Percentiles rank a stretch among this genome's conserved stretches.
phyloP scores from a whole-genome alignment of 2,113 vertebrate genomes.

The Carettochelys insculpta region DNA sequence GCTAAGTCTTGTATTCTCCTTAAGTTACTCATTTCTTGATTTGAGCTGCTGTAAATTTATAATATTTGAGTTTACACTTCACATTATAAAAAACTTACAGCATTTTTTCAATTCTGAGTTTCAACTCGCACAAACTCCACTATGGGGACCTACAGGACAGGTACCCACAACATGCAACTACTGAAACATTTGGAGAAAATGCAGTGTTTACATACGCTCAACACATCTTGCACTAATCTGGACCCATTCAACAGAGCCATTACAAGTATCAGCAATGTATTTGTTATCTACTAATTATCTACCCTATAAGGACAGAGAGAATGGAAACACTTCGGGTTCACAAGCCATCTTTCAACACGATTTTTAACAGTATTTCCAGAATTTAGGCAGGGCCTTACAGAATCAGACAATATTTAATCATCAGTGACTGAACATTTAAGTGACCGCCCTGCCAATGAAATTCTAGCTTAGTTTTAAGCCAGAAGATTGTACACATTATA shows the following conservation, averaged over 20 bases:
- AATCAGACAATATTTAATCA: background rate
- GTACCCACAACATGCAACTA: background rate
- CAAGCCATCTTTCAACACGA: background rate
- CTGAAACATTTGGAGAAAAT: background rate
- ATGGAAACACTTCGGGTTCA: background rate
- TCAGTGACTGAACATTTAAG: background rate
- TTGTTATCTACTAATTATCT: background rate
- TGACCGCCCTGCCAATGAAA: background rate
- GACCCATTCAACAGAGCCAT: background rate
- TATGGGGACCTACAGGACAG: background rate
- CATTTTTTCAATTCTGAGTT: background rate
- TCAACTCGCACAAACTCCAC: background rate
- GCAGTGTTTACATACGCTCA: accelerated
- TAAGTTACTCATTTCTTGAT: background rate
- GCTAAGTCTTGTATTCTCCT: background rate
- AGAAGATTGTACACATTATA: background rate
- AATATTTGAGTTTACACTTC: background rate
- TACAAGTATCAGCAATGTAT: background rate
- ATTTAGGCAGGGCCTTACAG: background rate
- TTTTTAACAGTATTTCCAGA: background rate
- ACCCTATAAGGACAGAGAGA: background rate
- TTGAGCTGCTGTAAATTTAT: background rate
- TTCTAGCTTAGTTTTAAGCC: background rate
- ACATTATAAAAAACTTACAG: background rate
- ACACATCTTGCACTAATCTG: background rate